Base-by-base conservation (phyloP, 2,888 invertebrate genomes). In the Fissipunctia ypsillon region DNA sequence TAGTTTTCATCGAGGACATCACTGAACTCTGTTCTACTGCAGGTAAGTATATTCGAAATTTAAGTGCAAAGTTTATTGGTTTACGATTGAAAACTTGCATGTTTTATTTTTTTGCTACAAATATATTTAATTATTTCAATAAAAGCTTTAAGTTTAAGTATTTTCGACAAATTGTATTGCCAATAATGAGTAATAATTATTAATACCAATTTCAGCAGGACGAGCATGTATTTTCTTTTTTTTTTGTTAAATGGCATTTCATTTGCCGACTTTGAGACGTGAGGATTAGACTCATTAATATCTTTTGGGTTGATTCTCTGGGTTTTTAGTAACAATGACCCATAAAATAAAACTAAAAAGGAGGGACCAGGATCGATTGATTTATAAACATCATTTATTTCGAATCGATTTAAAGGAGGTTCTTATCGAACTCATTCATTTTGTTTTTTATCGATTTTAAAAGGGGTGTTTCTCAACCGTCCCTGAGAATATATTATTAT, bases 381-480 rank as follows among this genome's bases (percentile, higher is more conserved):
- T 80, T 80, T 80, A 80, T 80, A 72, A 69, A 59, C 70, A 45
- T 68, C 66, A 75, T 78, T 78, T 71, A 75, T 83, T 71, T 65
- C 54, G 60, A 83, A 79, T 79, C 80, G 80, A 80, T 74, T 74
- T 73, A 73, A 66, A 78, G 63, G 43, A 74, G 75, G 75, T 54
- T 75, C 80, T 83, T 81, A 81, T 83, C 70, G 66, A n/a, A 64
- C 38, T 69, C 83, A 65, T 83, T 83, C 41, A 63, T 83, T 78
- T 78, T 56, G 48, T 79, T 81, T 81, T 81, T 81, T 81, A 75
- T 81, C 80, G 83, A 83, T 83, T 71, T 68, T 54, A 79, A 83
- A 81, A 81, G 71, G 80, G 81, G 81, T 79, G 83, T 81, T 83
- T 22, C 59, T 79, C 25, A 67, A 56, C 48, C 50, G 48, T 75